Evolutionary conservation across 2,888 invertebrate species (phyloP).

Genomic region (Dolichopus griseipennis): DNA sequence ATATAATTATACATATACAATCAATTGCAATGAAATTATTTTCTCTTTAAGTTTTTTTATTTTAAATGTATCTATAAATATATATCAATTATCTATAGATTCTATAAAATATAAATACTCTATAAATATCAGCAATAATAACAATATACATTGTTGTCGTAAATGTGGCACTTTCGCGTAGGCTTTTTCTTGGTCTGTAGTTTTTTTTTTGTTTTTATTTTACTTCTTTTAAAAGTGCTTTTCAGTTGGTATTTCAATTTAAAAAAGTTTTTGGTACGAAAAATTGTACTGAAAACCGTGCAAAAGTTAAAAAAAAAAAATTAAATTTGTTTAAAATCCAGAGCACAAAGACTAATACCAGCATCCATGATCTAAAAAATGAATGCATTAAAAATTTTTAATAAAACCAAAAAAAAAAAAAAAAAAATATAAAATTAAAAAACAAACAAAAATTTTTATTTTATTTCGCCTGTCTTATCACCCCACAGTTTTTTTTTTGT

Average conservation of each 20-base stretch:
- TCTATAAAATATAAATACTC: background rate
- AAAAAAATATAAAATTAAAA: background rate
- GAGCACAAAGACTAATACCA: conserved; percentile 1
- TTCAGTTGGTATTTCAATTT: background rate
- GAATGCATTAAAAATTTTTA: background rate
- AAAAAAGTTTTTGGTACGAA: background rate
- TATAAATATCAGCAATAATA: background rate
- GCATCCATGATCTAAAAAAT: conserved; percentile 4
- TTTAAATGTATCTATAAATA: too few species aligned
- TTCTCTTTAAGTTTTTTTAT: too few species aligned
- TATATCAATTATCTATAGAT: too few species aligned
- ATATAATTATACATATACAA: too few species aligned
- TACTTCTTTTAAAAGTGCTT: background rate
- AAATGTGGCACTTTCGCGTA: background rate
- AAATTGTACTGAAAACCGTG: background rate
- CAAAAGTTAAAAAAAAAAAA: background rate
- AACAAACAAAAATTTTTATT: background rate
- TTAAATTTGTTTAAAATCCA: background rate
- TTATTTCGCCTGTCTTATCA: conserved; percentile 1
- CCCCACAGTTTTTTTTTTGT: background rate
- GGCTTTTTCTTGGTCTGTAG: background rate
- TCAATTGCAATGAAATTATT: too few species aligned
- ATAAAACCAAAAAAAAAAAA: background rate
- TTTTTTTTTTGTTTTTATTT: too few species aligned
- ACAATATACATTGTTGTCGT: background rate